These are phyloP conservation scores for Pachliopta kotzebuea DNA, from an alignment of 2,888 invertebrate species.

Conservation along the genomic window DNA sequence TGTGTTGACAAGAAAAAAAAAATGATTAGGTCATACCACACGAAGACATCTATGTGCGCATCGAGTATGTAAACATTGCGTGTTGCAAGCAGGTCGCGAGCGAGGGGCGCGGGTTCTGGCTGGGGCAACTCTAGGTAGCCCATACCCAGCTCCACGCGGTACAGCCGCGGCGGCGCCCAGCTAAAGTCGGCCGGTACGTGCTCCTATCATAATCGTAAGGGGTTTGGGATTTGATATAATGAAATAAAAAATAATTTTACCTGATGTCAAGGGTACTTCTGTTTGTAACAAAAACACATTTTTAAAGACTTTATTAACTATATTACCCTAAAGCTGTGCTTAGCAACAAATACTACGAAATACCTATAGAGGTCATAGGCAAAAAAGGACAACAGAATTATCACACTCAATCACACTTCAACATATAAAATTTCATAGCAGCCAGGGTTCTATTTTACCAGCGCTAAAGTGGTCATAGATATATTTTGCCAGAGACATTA, in stretches of 20 bases:
- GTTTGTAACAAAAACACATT: too few relatives aligned
- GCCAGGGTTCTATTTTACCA: too few relatives aligned
- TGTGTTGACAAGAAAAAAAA: neutral
- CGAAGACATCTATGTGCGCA: conserved; percentile 95
- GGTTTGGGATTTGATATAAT: neutral
- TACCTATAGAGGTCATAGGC: too few relatives aligned
- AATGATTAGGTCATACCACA: conserved; percentile 87
- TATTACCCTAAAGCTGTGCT: too few relatives aligned
- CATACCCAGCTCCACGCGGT: conserved; percentile 98
- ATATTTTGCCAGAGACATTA: too few relatives aligned
- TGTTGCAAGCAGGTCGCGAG: conserved; percentile 89
- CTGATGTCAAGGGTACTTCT: neutral
- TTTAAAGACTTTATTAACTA: too few relatives aligned
- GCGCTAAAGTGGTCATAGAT: too few relatives aligned
- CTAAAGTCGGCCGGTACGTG: conserved; percentile 85
- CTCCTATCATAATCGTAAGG: conserved; percentile 69
- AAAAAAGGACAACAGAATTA: too few relatives aligned
- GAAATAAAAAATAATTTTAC: neutral
- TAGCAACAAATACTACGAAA: too few relatives aligned
- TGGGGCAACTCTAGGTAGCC: conserved; percentile 99
- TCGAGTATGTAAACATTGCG: conserved; percentile 98
- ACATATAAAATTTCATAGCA: too few relatives aligned
- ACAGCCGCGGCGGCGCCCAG: conserved; percentile 87
- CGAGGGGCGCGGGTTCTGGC: conserved; percentile 86
- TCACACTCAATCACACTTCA: too few relatives aligned